Percentiles rank a stretch among this genome's conserved stretches.
phyloP scores from a whole-genome alignment of 2,113 vertebrate species.

The Oryzias javanicus region DNA sequence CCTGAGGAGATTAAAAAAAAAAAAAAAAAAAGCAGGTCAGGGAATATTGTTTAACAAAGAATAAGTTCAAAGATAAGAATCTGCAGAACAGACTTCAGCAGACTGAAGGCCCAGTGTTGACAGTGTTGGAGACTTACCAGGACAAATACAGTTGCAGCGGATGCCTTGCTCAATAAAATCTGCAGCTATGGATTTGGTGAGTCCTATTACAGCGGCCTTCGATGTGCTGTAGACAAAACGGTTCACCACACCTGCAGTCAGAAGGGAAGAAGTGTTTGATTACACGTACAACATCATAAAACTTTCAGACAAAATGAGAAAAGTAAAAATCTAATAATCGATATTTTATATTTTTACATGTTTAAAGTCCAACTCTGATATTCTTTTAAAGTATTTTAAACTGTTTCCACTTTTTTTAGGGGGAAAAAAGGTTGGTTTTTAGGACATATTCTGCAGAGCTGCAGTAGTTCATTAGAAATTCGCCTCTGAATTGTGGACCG shows the following conservation, averaged over 20 bases:
- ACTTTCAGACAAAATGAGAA: constrained; percentile 60
- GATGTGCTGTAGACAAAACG: constrained; percentile 89
- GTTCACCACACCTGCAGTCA: constrained; percentile 83
- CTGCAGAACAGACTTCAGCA: too few species aligned
- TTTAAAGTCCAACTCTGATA: too few species aligned
- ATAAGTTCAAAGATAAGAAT: too few species aligned
- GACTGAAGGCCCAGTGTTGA: background rate
- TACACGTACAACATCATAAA: constrained; percentile 24
- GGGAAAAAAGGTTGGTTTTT: too few species aligned
- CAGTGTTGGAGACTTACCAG: constrained; percentile 78
- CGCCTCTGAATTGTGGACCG: too few species aligned
- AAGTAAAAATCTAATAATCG: too few species aligned
- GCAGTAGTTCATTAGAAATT: too few species aligned
- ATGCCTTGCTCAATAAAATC: constrained; percentile 94
- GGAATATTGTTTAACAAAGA: background rate
- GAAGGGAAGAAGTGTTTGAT: background rate
- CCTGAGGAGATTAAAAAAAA: constrained; percentile 65
- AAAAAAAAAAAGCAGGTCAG: background rate
- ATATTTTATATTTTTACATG: too few species aligned
- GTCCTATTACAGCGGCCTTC: constrained; percentile 92
- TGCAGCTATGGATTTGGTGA: constrained; percentile 92
- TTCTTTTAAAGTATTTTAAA: too few species aligned
- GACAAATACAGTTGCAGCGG: constrained; percentile 93
- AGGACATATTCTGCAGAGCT: too few species aligned
- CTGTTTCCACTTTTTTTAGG: too few species aligned